These are phyloP conservation scores for Caenorhabditis tropicalis DNA, from an alignment of 1,140 invertebrate species.

Conservation along the genomic window DNA sequence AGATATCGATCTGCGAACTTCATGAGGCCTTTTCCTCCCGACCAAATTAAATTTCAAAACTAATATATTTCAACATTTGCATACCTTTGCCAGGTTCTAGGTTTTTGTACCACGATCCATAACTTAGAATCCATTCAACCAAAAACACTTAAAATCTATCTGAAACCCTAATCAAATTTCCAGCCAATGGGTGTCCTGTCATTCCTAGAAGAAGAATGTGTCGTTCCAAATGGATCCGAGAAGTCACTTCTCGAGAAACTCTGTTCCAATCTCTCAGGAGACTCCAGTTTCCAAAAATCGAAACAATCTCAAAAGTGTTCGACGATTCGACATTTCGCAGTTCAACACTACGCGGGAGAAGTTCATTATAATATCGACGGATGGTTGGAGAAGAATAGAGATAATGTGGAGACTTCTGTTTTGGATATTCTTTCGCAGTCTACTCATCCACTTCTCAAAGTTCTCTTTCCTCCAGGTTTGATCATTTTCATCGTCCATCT, in stretches of 20 bases:
- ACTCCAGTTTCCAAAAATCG: constrained; percentile 60
- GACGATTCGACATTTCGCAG: constrained; percentile 94
- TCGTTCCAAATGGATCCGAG: constrained; percentile 99
- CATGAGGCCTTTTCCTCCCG: no score
- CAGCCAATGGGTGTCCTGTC: constrained; percentile 99
- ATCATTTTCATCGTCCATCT: neutral
- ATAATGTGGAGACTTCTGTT: constrained; percentile 95
- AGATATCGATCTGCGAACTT: no score
- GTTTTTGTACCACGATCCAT: no score
- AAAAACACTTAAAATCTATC: no score
- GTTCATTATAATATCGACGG: constrained; percentile 94
- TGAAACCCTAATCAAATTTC: constrained; percentile 40
- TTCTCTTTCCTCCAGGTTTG: constrained; percentile 50
- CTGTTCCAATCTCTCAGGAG: constrained; percentile 64
- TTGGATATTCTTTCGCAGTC: constrained; percentile 82
- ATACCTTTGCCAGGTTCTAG: no score
- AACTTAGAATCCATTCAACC: no score
- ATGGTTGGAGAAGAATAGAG: constrained; percentile 99
- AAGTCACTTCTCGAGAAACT: constrained; percentile 96
- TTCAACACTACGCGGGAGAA: constrained; percentile 96
- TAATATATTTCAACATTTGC: no score
- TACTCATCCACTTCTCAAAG: constrained; percentile 50
- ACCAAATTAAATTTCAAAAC: no score
- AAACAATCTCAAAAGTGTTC: constrained; percentile 65
- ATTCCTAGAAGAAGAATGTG: constrained; percentile 99